Conservation (phyloP, 2,888 invertebrate genomes). For the Trissoscelio sp. region DNA sequence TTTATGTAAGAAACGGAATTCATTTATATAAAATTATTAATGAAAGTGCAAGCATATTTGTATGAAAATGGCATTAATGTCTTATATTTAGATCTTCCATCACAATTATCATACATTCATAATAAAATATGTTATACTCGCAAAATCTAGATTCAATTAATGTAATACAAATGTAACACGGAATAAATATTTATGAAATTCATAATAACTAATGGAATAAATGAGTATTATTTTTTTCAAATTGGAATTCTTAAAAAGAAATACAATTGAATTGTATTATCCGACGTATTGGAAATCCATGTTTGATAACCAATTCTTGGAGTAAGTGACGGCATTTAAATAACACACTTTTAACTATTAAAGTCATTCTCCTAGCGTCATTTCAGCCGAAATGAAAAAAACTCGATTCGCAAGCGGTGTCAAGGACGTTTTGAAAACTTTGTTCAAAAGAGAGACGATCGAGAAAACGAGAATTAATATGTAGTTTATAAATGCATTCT, state of each 20-base stretch:
- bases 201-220: slow-evolving; percentile 24
- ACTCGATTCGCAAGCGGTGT: slow-evolving; percentile 14
- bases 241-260: slow-evolving; percentile 11
- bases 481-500: slow-evolving; percentile 5
- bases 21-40: too few species aligned
- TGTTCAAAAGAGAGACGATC: not conserved
- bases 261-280: slow-evolving; percentile 16
- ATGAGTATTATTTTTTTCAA: slow-evolving; percentile 32
- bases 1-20: too few species aligned
- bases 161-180: too few species aligned
- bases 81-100: too few species aligned
- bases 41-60: too few species aligned
- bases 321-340: slow-evolving; percentile 29
- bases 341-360: slow-evolving; percentile 18
- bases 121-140: too few species aligned
- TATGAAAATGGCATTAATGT: too few species aligned
- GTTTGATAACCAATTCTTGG: slow-evolving; percentile 20
- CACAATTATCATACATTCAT: too few species aligned
- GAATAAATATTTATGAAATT: slow-evolving; percentile 14
- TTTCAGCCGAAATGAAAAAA: slow-evolving; percentile 20
- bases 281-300: slow-evolving; percentile 41
- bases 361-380: slow-evolving; percentile 6
- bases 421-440: slow-evolving; percentile 39
- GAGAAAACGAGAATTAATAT: slow-evolving; percentile 1
- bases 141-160: too few species aligned